phyloP scores from a whole-genome alignment of 2,797 vertebrate genomes.

The Ambastaia sidthimunki region DNA sequence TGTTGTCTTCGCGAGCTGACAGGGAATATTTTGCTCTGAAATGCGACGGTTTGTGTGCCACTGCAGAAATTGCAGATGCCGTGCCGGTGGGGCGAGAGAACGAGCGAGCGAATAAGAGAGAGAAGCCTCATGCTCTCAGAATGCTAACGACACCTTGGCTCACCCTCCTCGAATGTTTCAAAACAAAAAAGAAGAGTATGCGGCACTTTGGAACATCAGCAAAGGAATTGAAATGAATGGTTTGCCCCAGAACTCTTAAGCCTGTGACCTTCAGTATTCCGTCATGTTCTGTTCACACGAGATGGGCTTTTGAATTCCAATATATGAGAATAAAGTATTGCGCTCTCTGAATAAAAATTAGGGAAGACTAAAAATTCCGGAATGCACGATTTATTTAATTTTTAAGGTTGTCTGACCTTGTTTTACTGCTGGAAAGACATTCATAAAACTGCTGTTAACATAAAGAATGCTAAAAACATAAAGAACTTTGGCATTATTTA shows the following conservation, averaged over 20 bases:
- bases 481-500: neutral
- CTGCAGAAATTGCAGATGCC: conserved; percentile 71
- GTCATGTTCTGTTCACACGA: conserved; percentile 63
- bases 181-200: conserved; percentile 57
- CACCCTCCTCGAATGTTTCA: conserved; percentile 42
- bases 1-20: conserved; percentile 74
- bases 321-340: conserved; percentile 58
- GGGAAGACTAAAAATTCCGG: conserved; percentile 28
- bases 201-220: conserved; percentile 57
- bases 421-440: conserved; percentile 35
- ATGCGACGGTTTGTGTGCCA: conserved; percentile 70
- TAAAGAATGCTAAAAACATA: no score
- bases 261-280: conserved; percentile 63
- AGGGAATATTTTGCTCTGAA: conserved; percentile 71
- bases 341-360: conserved; percentile 57
- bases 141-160: conserved; percentile 68
- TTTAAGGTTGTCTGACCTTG: conserved; percentile 53
- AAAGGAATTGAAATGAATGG: conserved; percentile 64
- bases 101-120: conserved; percentile 45
- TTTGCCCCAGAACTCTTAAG: conserved; percentile 64
- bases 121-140: conserved; percentile 51
- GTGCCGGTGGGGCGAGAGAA: conserved; percentile 58
- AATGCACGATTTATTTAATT: conserved; percentile 32
- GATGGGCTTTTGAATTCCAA: conserved; percentile 61
- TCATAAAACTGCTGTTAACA: neutral